Evolutionary conservation across 2,888 invertebrate species (phyloP).

Genomic region (Drosophila conformis): DNA sequence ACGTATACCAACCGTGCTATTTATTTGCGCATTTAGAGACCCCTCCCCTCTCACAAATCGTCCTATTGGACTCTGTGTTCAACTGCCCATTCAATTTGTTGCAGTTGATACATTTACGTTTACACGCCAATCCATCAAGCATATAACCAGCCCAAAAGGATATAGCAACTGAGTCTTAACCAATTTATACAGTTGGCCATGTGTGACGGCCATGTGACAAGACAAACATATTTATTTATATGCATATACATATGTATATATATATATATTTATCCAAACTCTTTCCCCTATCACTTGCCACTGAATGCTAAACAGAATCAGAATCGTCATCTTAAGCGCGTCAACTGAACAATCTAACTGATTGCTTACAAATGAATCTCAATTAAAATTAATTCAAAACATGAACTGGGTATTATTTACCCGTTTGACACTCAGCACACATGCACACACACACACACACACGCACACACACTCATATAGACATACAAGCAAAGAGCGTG

Average conservation of each 20-base stretch:
- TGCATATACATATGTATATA: not conserved
- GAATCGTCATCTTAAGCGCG: slow-evolving; percentile 64
- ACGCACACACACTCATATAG: slow-evolving; percentile 10
- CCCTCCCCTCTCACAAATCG: not conserved
- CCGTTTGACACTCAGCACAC: slow-evolving; percentile 68
- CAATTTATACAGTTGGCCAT: slow-evolving; percentile 67
- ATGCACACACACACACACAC: slow-evolving; percentile 4
- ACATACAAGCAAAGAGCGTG: slow-evolving; percentile 24
- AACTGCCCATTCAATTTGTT: slow-evolving; percentile 45
- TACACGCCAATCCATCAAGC: slow-evolving; percentile 35
- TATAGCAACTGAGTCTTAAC: slow-evolving; percentile 26
- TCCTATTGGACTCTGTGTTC: slow-evolving; percentile 26
- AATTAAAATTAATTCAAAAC: slow-evolving; percentile 81
- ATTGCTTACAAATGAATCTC: slow-evolving; percentile 81
- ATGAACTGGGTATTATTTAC: slow-evolving; percentile 81
- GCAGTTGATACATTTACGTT: slow-evolving; percentile 17
- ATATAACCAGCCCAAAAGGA: slow-evolving; percentile 31
- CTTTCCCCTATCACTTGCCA: not conserved
- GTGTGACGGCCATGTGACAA: slow-evolving; percentile 44
- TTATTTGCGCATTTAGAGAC: slow-evolving; percentile 67
- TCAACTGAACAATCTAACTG: slow-evolving; percentile 75
- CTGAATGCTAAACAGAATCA: slow-evolving; percentile 51
- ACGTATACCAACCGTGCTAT: slow-evolving; percentile 61
- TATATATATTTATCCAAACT: not conserved
- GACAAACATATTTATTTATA: not conserved